These are phyloP conservation scores for Elaeidobius kamerunicus DNA, from an alignment of 2,888 invertebrate genomes.

Conservation along the genomic window DNA sequence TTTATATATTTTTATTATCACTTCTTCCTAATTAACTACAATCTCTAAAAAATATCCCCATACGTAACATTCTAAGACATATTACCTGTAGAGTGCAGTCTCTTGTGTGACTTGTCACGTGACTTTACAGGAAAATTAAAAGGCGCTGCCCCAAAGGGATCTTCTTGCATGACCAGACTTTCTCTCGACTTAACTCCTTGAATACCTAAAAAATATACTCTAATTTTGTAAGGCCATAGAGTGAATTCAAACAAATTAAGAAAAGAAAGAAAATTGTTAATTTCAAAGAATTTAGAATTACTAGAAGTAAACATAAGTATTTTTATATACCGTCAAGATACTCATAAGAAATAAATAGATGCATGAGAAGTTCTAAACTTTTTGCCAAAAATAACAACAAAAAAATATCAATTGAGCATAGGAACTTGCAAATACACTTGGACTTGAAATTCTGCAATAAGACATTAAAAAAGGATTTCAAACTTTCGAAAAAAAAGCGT, in stretches of 20 bases:
- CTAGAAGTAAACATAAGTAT: too few relatives aligned
- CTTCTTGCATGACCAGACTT: conserved; percentile 69
- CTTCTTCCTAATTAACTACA: conserved; percentile 5
- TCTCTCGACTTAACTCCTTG: conserved; percentile 68
- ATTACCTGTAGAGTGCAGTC: conserved; percentile 51
- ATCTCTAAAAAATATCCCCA: conserved; percentile 3
- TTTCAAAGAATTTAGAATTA: too few relatives aligned
- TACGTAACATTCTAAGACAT: conserved; percentile 34
- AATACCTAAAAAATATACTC: conserved; percentile 53
- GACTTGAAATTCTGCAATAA: too few relatives aligned
- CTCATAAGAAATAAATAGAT: too few relatives aligned
- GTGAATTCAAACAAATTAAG: not conserved
- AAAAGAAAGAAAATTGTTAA: too few relatives aligned
- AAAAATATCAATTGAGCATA: too few relatives aligned
- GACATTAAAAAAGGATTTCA: too few relatives aligned
- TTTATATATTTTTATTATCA: not conserved
- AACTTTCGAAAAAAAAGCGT: too few relatives aligned
- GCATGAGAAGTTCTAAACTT: too few relatives aligned
- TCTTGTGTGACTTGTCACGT: conserved; percentile 44
- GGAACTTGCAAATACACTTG: too few relatives aligned
- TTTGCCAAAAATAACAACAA: too few relatives aligned
- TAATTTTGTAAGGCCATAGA: not conserved
- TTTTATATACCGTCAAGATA: too few relatives aligned
- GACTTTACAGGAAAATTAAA: conserved; percentile 63
- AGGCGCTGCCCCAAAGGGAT: conserved; percentile 81